Evolutionary conservation across 2,888 invertebrate genomes (phyloP).

Genomic region (Campoletis raptor): DNA sequence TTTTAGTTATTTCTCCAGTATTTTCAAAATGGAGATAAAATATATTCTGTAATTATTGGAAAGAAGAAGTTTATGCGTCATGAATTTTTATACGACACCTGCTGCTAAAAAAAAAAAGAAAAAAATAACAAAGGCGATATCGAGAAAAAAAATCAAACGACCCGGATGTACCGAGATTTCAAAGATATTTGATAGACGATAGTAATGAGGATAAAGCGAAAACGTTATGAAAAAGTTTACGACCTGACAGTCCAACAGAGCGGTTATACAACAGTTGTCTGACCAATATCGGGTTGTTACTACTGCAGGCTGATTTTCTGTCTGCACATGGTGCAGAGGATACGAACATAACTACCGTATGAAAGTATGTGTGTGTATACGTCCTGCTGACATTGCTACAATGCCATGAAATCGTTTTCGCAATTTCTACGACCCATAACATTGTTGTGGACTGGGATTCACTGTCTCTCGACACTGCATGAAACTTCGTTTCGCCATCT

Average conservation of each 20-base stretch:
- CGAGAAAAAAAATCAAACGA: not conserved
- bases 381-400: constrained; percentile 40
- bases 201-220: not conserved
- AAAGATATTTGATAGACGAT: not conserved
- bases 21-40: not conserved
- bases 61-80: not conserved
- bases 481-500: not conserved
- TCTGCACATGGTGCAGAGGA: constrained; percentile 48
- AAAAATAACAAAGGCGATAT: constrained; percentile 1
- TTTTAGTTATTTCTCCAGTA: not conserved
- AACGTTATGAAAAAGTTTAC: constrained; percentile 45
- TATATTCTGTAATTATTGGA: not conserved
- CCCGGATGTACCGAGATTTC: not conserved
- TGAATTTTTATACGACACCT: not conserved
- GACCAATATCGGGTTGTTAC: constrained; percentile 55
- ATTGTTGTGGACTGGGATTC: constrained; percentile 10
- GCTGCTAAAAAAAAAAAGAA: not conserved
- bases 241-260: constrained; percentile 30
- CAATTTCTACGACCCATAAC: constrained; percentile 45
- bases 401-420: constrained; percentile 38
- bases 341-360: constrained; percentile 53
- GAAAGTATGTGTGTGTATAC: constrained; percentile 30
- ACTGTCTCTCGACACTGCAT: not conserved
- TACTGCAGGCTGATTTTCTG: constrained; percentile 36
- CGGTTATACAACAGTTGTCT: constrained; percentile 42